Evolutionary conservation across 2,888 invertebrate genomes (phyloP), one percentile per base, ranked within the genome.

Genomic region (Drosophila birchii): DNA sequence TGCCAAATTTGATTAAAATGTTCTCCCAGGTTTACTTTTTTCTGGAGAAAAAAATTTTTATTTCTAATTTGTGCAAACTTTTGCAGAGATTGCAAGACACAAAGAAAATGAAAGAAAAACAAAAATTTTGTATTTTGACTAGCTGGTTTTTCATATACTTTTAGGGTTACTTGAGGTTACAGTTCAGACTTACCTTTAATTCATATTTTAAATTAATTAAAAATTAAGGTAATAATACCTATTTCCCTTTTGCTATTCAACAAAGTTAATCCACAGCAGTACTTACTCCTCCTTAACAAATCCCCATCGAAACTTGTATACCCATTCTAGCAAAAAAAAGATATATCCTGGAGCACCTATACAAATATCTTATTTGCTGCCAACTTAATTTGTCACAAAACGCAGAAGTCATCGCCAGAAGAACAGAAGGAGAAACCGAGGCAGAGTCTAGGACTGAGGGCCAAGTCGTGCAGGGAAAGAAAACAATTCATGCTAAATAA

Each of bases 1-100:
- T 32, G 81, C 76, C 87, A 88, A 88, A 86, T 88, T 86, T 86
- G 85, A 88, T 88, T 86, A 86, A 88, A 86, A 86, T 88, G 75
- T 76, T 83, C 63, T 16, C 45, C 69, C 75, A 74, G 61, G 78
- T 77, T 75, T 62, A 20, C 14, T 45, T 44, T 38, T 54, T 56
- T 45, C 34, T 47, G 29, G n/a, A 23, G 32, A 45, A n/a, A 20
- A 26, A 73, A 55, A 53, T 69, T 73, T 71, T 38, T 67, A 60
- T 67, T 75, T 74, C 73, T 79, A 82, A 82, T 80, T 82, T 82
- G 74, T 55, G 76, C 54, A 76, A 84, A 78, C 70, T 78, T 83
- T 47, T 23, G 68, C 32, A 29, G 18, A 49, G 54, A 20, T 39
- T 51, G 53, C 26, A 59, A 53, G 47, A 51, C 34, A 14, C 12